phyloP scores from a whole-genome alignment of 2,888 invertebrate species.

The Eupithecia centaureata region DNA sequence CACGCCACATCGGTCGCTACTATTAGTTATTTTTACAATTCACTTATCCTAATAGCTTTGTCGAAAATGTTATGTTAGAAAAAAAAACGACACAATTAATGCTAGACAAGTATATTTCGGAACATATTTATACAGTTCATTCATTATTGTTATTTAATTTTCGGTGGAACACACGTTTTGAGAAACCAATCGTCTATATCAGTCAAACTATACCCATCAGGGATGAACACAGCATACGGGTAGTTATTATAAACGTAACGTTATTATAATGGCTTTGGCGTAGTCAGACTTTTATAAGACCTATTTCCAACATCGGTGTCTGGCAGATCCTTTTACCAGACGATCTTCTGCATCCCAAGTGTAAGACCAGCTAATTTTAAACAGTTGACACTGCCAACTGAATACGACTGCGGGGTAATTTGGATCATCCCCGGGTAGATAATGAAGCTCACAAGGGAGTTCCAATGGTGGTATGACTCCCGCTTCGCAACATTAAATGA shows the following conservation, averaged over 20 bases:
- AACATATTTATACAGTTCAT: not conserved
- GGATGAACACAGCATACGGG: not conserved
- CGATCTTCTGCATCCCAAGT: not conserved
- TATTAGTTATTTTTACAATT: not conserved
- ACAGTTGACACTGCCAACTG: not conserved
- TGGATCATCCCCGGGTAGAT: not conserved
- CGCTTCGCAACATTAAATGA: not conserved
- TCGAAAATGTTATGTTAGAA: not conserved
- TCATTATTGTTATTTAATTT: not conserved
- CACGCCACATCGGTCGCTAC: too few relatives aligned
- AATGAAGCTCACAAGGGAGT: not conserved
- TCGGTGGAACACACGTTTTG: slow-evolving; percentile 1
- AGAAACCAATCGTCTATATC: not conserved
- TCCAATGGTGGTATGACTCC: not conserved
- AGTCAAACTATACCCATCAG: not conserved
- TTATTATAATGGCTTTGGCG: too few relatives aligned
- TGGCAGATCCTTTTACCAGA: not conserved
- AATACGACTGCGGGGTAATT: not conserved
- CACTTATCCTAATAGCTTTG: not conserved
- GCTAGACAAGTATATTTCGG: not conserved
- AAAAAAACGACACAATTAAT: not conserved
- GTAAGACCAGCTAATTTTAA: not conserved
- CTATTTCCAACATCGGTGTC: not conserved
- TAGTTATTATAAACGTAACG: not conserved
- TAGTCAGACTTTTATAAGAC: not conserved